These are phyloP conservation scores for Uropetala carovei DNA, from an alignment of 2,888 invertebrate species.

Conservation along the genomic window DNA sequence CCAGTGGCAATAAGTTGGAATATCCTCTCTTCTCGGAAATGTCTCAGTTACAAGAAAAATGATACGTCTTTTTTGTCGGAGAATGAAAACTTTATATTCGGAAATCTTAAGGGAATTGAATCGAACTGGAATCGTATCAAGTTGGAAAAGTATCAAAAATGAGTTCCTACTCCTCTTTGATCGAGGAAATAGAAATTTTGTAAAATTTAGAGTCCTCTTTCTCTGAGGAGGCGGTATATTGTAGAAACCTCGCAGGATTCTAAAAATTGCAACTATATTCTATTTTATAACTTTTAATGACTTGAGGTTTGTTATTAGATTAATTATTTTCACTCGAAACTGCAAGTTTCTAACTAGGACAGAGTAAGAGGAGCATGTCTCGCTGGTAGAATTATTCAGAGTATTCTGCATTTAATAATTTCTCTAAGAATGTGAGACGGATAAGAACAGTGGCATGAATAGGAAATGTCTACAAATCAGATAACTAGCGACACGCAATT, in stretches of 20 bases:
- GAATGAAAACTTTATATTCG: constrained; percentile 22
- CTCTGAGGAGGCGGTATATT: neutral
- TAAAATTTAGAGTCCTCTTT: neutral
- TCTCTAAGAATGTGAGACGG: too few species aligned
- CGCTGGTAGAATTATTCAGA: too few species aligned
- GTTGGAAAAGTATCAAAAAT: constrained; percentile 36
- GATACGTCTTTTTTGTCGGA: neutral
- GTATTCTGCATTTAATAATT: too few species aligned
- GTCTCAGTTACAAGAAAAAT: neutral
- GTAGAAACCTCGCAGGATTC: neutral
- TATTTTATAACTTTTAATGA: constrained; percentile 24
- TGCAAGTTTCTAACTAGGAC: neutral
- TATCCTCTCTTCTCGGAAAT: neutral
- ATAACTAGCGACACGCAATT: too few species aligned
- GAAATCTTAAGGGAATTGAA: neutral
- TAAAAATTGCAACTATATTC: neutral
- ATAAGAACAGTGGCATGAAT: too few species aligned
- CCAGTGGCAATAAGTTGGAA: neutral
- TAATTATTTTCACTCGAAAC: neutral
- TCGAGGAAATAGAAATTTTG: neutral
- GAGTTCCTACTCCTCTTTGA: neutral
- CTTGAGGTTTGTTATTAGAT: neutral
- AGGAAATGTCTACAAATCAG: too few species aligned
- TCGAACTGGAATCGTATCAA: constrained; percentile 34
- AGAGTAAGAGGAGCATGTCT: neutral